Evolutionary conservation across 2,888 invertebrate species (phyloP), one percentile per base, ranked within the genome.

Genomic region (Drymonia ruficornis): DNA sequence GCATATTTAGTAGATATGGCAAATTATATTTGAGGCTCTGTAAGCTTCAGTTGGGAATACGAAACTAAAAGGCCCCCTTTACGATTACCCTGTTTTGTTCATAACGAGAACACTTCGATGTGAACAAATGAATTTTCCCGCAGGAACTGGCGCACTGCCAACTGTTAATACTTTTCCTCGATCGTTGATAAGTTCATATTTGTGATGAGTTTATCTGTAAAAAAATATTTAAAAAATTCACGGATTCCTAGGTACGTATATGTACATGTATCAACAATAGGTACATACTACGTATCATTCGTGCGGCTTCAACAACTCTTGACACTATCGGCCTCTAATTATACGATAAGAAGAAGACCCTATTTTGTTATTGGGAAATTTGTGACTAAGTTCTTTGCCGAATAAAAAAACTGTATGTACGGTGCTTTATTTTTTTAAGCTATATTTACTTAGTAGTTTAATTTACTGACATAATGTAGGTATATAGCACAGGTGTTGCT

Each of bases 51-150:
- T 19, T 16, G 43, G 43, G 13, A 43, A 29, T 23, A 23, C 23
- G 23, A 1, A 23, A 7, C 23, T 2, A 23, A 7, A 29, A 18
- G 29, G 38, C 34, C 40, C 54, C 44, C 18, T 43, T 56, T 52
- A 43, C 50, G 49, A 59, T 58, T 61, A 51, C 50, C 47, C 9
- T 61, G 56, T 61, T 50, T 55, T 49, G 51, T 58, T 57, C 15
- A 46, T 56, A 58, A 55, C 47, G 57, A 56, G 54, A 28, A 50
- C 55, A 55, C 52, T 63, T 68, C 68, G 66, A 77, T 76, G 73
- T 72, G 70, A 79, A 76, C 75, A 76, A 82, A 81, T 76, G 74
- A 75, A 75, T 78, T 75, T 76, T 71, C 70, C 72, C 67, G 36
- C 53, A 56, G 59, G 43, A 50, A 55, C 72, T 83, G 84, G 84